Evolutionary conservation across 23 tunicate species (phyloP), one percentile per base, ranked within the genome.

Genomic region (Oikopleura dioica): DNA sequence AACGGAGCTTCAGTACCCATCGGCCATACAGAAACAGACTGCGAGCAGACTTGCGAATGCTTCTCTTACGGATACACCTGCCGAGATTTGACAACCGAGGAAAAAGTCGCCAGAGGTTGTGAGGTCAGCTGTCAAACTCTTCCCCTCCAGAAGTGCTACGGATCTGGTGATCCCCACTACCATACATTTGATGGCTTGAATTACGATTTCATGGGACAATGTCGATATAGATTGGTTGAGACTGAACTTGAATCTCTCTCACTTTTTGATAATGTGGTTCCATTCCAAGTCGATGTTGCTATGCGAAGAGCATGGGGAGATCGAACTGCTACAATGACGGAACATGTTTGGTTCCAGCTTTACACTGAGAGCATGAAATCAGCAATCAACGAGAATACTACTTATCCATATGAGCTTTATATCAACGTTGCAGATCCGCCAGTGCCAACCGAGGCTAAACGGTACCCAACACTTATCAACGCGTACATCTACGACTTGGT

Each of bases 101-200:
- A n/a, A n/a, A n/a, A n/a, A n/a, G n/a, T n/a, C n/a, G n/a, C n/a
- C n/a, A n/a, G n/a, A n/a, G n/a, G n/a, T n/a, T n/a, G n/a, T n/a
- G n/a, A n/a, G n/a, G n/a, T n/a, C n/a, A n/a, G n/a, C n/a, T n/a
- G n/a, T n/a, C n/a, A 68, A 68, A 68, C 32, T 50, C 21, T 50
- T 50, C 23, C 59, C 59, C 78, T 12, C 78, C 0, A 37, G n/a
- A n/a, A n/a, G n/a, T n/a, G n/a, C n/a, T n/a, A n/a, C n/a, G n/a
- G n/a, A n/a, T n/a, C n/a, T n/a, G 89, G 89, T 35, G 89, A 84
- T 75, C 89, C 89, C 21, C 89, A 84, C 75, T 84, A 84, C 75
- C 75, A 37, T 36, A 81, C 89, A 1, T 84, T 84, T 51, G 89
- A 84, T 38, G 77, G 79, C 59, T 78, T 77, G 59, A 75, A 77